Percentiles rank a stretch among this genome's conserved stretches.
These are phyloP conservation scores for Willisornis vidua DNA, from an alignment of 2,113 vertebrate species.

Conservation along the genomic window DNA sequence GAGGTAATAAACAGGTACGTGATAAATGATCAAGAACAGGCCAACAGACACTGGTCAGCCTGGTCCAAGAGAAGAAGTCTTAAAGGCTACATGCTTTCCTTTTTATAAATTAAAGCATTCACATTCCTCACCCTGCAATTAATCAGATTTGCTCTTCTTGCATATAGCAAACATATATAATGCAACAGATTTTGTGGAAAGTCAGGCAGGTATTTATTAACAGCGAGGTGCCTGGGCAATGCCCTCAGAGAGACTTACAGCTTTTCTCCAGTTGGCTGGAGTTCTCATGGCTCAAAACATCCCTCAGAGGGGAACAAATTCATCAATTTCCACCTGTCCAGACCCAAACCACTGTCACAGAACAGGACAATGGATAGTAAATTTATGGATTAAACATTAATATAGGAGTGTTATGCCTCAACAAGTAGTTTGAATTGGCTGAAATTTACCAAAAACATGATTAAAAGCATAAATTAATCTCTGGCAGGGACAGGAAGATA, in stretches of 20 bases:
- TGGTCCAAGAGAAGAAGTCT: neutral
- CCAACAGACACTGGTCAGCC: neutral
- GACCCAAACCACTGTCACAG: neutral
- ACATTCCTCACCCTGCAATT: neutral
- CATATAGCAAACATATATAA: slow-evolving; percentile 1
- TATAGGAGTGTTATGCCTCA: neutral
- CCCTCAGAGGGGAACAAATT: slow-evolving; percentile 2
- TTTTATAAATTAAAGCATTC: slow-evolving; percentile 9
- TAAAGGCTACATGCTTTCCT: neutral
- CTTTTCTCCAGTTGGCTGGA: neutral
- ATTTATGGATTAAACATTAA: neutral
- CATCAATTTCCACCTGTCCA: neutral
- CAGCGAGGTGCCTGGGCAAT: neutral
- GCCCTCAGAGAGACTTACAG: slow-evolving; percentile 1
- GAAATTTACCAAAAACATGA: neutral
- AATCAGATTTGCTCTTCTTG: slow-evolving; percentile 24
- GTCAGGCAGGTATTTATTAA: slow-evolving; percentile 1
- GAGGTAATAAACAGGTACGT: slow-evolving; percentile 1
- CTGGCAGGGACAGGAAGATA: neutral
- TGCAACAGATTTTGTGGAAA: neutral
- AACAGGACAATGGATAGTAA: neutral
- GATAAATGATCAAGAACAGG: neutral
- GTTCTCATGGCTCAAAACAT: neutral
- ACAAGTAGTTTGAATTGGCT: neutral
- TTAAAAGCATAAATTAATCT: slow-evolving; percentile 8